A percentile compares a stretch with the other conserved stretches of the same genome.
These are phyloP conservation scores for Stichopus horrens DNA, from an alignment of 53 echinoderm and acorn worm genomes.

Conservation along the genomic window DNA sequence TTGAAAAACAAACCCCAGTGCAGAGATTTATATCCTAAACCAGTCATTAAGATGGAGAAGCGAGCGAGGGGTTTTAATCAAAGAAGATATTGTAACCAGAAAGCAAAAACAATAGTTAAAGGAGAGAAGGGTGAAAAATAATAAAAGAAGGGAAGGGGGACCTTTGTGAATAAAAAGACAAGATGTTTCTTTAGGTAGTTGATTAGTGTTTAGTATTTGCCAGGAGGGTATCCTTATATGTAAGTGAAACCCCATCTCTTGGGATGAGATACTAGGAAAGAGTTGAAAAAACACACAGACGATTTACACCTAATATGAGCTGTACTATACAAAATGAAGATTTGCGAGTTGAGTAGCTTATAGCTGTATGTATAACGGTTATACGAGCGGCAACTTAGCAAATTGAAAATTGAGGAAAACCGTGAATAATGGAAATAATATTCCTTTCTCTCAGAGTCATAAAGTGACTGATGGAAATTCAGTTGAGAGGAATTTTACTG, in stretches of 20 bases:
- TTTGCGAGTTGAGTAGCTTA: constrained; percentile 48
- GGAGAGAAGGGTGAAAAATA: neutral
- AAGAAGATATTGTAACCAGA: constrained; percentile 18
- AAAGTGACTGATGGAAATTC: neutral
- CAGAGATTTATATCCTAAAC: constrained; percentile 47
- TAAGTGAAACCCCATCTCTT: constrained; percentile 34
- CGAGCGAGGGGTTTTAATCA: constrained; percentile 46
- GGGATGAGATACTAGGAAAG: constrained; percentile 10
- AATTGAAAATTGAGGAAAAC: constrained; percentile 11
- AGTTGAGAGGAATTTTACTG: neutral
- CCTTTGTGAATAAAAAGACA: constrained; percentile 22
- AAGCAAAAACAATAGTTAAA: neutral
- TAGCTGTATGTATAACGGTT: neutral
- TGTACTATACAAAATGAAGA: neutral
- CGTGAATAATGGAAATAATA: constrained; percentile 1
- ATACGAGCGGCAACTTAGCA: neutral
- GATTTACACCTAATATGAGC: constrained; percentile 26
- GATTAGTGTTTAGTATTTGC: constrained; percentile 43
- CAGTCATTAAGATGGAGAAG: constrained; percentile 46
- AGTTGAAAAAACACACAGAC: constrained; percentile 36
- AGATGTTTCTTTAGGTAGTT: constrained; percentile 14
- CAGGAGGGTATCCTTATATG: constrained; percentile 31
- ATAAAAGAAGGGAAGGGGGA: constrained; percentile 22
- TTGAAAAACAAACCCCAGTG: constrained; percentile 52
- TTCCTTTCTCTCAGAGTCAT: neutral